Evolutionary conservation across 2,888 invertebrate species (phyloP).

Genomic region (Eremobia ochroleuca): DNA sequence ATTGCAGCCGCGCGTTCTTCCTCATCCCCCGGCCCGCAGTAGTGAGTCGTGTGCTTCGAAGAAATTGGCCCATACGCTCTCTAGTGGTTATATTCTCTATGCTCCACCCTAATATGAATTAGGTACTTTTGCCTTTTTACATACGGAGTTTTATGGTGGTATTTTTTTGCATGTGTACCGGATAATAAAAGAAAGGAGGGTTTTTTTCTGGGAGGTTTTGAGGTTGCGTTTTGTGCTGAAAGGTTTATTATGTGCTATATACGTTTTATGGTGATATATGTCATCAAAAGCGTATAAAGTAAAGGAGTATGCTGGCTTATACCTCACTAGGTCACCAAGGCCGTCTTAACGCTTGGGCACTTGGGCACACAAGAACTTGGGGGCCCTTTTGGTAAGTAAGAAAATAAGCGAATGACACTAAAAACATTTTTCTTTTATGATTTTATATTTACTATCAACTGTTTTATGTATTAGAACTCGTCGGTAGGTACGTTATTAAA

Average conservation of each 20-base stretch:
- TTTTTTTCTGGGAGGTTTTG: conserved; percentile 9
- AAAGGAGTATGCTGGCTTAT: neutral
- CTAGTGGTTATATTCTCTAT: too few species aligned
- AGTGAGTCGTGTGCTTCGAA: too few species aligned
- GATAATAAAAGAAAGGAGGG: neutral
- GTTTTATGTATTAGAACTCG: neutral
- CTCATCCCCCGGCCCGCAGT: too few species aligned
- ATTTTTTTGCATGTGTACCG: conserved; percentile 19
- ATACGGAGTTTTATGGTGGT: conserved; percentile 29
- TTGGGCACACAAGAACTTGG: neutral
- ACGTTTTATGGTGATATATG: conserved; percentile 37
- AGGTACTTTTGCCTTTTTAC: conserved; percentile 46
- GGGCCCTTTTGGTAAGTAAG: neutral
- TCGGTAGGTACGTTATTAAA: neutral
- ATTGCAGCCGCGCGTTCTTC: too few species aligned
- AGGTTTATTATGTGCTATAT: conserved; percentile 28
- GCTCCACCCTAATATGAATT: conserved; percentile 63
- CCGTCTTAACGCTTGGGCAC: neutral
- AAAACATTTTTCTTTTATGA: neutral
- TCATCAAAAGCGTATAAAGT: conserved; percentile 6
- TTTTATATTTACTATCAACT: neutral
- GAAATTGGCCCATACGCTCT: too few species aligned
- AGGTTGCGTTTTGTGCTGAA: conserved; percentile 10
- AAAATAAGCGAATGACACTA: neutral
- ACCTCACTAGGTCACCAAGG: neutral